Base-by-base conservation (phyloP, 2,113 vertebrate genomes). In the Nymphicus hollandicus region DNA sequence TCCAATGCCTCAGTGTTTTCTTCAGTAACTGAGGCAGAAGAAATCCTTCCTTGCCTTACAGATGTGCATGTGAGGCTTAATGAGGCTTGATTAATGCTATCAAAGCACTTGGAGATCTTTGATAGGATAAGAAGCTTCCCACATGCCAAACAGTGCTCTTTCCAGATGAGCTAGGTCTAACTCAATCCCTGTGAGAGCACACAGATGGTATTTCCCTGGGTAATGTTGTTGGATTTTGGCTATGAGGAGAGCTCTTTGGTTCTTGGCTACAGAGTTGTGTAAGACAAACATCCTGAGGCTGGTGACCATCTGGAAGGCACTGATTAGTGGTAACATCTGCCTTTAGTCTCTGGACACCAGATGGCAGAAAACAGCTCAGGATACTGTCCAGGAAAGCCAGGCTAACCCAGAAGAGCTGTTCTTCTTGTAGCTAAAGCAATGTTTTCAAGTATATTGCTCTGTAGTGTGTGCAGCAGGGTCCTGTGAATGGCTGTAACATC, bases 261-360 rank as follows among this genome's bases (percentile, higher is more conserved):
- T 89, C 79, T 91, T 95, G 91, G 89, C 92, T 88, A 17, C 49
- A 43, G 58, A 56, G 22, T 16, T 18, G 55, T 72, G 53, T 88
- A 85, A 90, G 70, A 93, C 91, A 92, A 96, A 96, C 93, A 93
- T 88, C 89, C 93, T 50, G 44, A 81, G 86, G 95, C 95, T 96
- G 87, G 87, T 46, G 87, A 93, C 74, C 92, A 96, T 88, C 90
- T 92, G 90, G 74, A 78, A 69, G 79, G 17, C 50, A 65, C 73
- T 89, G 88, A 89, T 93, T 69, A 95, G 91, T 35, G 49, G 58
- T 17, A 87, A 93, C 89, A 84, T 87, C 93, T 96, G 91, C 86
- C 37, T 85, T 69, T 28, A n/a, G 69, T n/a, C 74, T 85, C 91
- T 95, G 95, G 69, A 65, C 44, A 69, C 49, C 95, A 95, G 78